Percentiles rank a stretch among this genome's conserved stretches.
Conservation (phyloP, 2,888 invertebrate genomes). For the Sipha maydis region DNA sequence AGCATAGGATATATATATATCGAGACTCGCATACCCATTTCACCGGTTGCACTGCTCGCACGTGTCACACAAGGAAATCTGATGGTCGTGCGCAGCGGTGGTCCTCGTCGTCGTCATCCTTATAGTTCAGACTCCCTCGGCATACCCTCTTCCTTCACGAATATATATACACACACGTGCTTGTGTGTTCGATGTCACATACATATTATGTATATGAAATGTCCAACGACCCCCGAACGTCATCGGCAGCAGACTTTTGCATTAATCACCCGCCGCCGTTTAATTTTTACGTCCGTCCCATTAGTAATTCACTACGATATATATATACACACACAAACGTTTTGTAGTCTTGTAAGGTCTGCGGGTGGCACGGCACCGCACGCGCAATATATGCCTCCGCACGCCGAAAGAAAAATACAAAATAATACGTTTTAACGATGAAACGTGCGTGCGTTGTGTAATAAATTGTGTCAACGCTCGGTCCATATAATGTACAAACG, state of each 20-base stretch:
- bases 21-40: not conserved
- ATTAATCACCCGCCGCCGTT: slow-evolving; percentile 56
- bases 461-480: slow-evolving; percentile 40
- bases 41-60: slow-evolving; percentile 41
- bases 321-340: not conserved
- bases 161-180: not conserved
- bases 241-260: slow-evolving; percentile 19
- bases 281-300: slow-evolving; percentile 44
- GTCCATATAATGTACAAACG: not conserved
- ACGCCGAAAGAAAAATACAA: not conserved
- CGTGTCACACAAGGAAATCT: slow-evolving; percentile 56
- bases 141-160: not conserved
- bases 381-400: not conserved
- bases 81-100: slow-evolving; percentile 49
- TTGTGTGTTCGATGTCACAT: not conserved
- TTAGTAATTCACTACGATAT: not conserved
- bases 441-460: not conserved
- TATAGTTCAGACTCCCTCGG: not conserved
- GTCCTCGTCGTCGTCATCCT: slow-evolving; percentile 15
- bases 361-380: slow-evolving; percentile 27
- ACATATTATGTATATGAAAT: not conserved
- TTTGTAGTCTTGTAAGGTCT: slow-evolving; percentile 16
- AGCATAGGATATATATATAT: not conserved
- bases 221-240: not conserved
- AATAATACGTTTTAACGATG: not conserved